These are phyloP conservation scores for Parnassius apollo DNA, from an alignment of 2,888 invertebrate genomes.

Conservation along the genomic window DNA sequence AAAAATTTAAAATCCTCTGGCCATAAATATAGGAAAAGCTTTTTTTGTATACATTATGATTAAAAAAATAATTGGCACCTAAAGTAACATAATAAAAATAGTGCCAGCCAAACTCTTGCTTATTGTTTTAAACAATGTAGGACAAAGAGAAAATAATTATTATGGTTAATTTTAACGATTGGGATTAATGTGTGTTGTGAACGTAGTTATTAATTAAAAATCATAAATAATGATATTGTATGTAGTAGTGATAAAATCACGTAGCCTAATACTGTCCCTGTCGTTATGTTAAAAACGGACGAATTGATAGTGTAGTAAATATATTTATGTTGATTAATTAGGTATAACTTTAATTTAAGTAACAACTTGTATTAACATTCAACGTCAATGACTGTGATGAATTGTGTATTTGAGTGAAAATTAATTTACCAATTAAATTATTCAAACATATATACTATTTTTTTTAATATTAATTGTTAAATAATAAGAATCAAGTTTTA, in stretches of 20 bases:
- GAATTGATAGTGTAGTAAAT: neutral
- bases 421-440: constrained; percentile 43
- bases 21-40: neutral
- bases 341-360: constrained; percentile 15
- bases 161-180: neutral
- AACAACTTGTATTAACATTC: constrained; percentile 18
- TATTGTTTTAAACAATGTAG: neutral
- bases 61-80: neutral
- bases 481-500: no score
- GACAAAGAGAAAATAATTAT: neutral
- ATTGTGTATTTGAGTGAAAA: constrained; percentile 35
- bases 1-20: neutral
- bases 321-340: neutral
- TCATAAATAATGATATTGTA: constrained; percentile 1
- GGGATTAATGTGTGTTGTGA: neutral
- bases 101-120: constrained; percentile 17
- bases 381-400: constrained; percentile 54
- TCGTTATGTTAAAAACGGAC: neutral
- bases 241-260: constrained; percentile 13
- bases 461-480: neutral
- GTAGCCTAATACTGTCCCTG: neutral
- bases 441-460: constrained; percentile 28
- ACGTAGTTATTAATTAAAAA: neutral
- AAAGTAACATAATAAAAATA: neutral
- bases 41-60: neutral